Evolutionary conservation across 64 coral and sea anemone genomes (phyloP), one percentile per base, ranked within the genome.

Genomic region (Cladopsammia gracilis): DNA sequence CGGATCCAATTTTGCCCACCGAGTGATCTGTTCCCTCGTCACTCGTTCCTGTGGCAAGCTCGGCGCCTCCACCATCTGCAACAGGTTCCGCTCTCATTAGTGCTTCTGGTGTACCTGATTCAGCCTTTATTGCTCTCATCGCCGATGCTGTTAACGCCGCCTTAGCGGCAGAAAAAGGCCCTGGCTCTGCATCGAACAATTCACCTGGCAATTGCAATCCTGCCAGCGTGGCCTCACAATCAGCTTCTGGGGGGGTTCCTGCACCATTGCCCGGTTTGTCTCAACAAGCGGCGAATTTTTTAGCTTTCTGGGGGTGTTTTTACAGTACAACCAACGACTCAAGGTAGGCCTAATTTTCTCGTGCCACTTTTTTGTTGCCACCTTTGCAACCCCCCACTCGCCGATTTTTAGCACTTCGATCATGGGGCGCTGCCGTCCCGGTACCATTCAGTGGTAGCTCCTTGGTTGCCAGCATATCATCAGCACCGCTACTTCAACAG

Each of bases 291-390:
- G 18, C 66, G 23, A 70, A 23, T 22, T 70, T 70, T 25, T 26
- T 70, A 70, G 66, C 66, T n/a, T 70, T 70, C 23, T 70, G 66
- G 25, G 22, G 66, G 66, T 10, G n/a, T 20, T 20, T 9, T 70
- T 70, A 23, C 23, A 4, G n/a, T 34, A 20, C 66, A 70, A 70
- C 66, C 77, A 54, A 53, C 54, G 19, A 81, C 51, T 0, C 56
- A 81, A 54, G 56, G 25, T 54, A 60, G 77, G 53, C 52, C 24
- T n/a, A 81, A 81, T 53, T 54, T 54, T 23, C 43, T 22, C 60
- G 77, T 81, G 77, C 77, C 77, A 58, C n/a, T 60, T 53, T 11
- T 81, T 81, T 60, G 19, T 81, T 58, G 58, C 24, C 53, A 81
- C 77, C 24, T 81, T 81, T 60, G 53, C 52, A 54, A 81, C 24